A percentile compares a stretch with the other conserved stretches of the same genome.
Evolutionary conservation across 2,888 invertebrate genomes (phyloP).

Genomic region (Ophion obscuratus): DNA sequence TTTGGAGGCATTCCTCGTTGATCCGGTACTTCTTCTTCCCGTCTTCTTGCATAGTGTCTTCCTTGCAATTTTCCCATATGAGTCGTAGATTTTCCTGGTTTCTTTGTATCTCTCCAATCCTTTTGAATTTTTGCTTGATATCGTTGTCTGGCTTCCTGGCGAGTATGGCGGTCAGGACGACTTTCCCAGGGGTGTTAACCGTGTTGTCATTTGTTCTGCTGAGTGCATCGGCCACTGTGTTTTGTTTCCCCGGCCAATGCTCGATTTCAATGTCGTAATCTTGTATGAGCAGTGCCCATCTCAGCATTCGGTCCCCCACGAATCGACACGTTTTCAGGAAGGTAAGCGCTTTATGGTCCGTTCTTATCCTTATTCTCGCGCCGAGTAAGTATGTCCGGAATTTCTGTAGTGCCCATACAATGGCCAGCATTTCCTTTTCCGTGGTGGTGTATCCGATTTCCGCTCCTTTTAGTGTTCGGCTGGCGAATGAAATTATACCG

Average conservation of each 20-base stretch:
- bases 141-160: neutral
- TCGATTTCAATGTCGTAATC: neutral
- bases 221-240: neutral
- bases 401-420: too few relatives aligned
- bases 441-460: too few relatives aligned
- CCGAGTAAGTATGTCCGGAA: too few relatives aligned
- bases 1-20: neutral
- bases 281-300: neutral
- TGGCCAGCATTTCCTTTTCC: too few relatives aligned
- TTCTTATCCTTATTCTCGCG: too few relatives aligned
- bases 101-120: neutral
- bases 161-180: neutral
- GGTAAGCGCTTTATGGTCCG: neutral
- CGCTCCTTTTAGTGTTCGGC: too few relatives aligned
- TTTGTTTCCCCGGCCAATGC: neutral
- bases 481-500: too few relatives aligned
- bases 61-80: neutral
- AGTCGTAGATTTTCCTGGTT: neutral
- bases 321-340: constrained; percentile 4
- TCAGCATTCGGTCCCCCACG: neutral
- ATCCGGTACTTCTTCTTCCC: neutral
- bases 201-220: neutral
- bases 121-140: neutral
- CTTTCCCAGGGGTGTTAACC: neutral
- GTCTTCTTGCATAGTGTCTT: neutral